Conservation (phyloP, 2,797 vertebrate species). For the Carapus acus region DNA sequence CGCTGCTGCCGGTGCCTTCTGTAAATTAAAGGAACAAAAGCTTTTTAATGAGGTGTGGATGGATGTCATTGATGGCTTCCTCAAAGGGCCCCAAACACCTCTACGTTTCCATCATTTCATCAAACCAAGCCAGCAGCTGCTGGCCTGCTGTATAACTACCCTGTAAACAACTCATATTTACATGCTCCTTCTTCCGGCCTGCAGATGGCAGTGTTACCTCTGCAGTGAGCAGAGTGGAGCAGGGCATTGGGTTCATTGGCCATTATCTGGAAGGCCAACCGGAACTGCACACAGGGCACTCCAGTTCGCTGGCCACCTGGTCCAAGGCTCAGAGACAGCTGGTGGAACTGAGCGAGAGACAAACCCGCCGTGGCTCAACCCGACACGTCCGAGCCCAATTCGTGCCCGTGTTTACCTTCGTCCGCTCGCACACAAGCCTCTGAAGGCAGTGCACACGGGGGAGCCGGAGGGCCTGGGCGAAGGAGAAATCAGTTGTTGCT, state of each 20-base stretch:
- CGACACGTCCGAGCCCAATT: constrained; percentile 49
- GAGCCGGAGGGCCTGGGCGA: constrained; percentile 52
- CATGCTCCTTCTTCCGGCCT: constrained; percentile 39
- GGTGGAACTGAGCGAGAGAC: constrained; percentile 65
- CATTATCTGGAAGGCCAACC: constrained; percentile 77
- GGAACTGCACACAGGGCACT: constrained; percentile 75
- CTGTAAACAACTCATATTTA: constrained; percentile 23
- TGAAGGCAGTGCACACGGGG: constrained; percentile 44
- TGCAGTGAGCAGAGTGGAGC: constrained; percentile 46
- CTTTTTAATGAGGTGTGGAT: not conserved
- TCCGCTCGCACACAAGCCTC: constrained; percentile 48
- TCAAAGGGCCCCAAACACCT: no score
- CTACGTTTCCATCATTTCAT: no score
- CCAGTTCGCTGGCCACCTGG: constrained; percentile 78
- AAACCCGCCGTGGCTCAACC: constrained; percentile 51
- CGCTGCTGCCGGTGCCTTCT: constrained; percentile 79
- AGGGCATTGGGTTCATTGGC: constrained; percentile 77
- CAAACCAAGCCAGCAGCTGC: not conserved
- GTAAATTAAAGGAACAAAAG: constrained; percentile 31
- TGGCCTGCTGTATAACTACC: not conserved
- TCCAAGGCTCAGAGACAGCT: constrained; percentile 76
- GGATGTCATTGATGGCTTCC: no score
- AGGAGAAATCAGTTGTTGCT: constrained; percentile 69
- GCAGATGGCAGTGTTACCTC: constrained; percentile 61
- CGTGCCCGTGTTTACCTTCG: constrained; percentile 19